Conservation (phyloP, 2,113 vertebrate genomes). For the Odontophorus gujanensis region DNA sequence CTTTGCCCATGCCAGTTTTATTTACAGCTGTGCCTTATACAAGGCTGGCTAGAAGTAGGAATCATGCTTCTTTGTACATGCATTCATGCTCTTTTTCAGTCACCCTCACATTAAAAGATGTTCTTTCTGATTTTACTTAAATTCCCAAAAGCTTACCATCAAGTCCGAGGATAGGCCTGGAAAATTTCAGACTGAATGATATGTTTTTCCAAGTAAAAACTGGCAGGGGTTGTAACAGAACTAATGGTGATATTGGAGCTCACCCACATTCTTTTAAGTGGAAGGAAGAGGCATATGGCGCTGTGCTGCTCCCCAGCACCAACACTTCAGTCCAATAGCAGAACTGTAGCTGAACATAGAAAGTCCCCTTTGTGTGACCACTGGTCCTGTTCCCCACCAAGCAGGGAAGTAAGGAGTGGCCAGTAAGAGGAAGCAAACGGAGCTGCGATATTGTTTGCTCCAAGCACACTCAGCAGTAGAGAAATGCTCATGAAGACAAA, state of each 20-base stretch:
- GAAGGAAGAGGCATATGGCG: background rate
- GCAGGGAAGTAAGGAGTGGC: background rate
- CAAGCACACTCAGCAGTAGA: background rate
- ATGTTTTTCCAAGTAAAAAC: background rate
- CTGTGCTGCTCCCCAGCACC: background rate
- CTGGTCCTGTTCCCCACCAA: background rate
- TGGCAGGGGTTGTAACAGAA: background rate
- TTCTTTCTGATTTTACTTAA: background rate
- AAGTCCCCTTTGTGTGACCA: background rate
- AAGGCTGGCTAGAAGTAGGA: background rate
- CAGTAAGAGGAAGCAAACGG: rapidly evolving
- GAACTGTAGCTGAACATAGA: background rate
- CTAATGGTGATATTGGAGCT: background rate
- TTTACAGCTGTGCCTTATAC: background rate
- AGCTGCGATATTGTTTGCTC: background rate
- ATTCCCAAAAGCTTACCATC: background rate
- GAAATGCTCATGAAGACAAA: background rate
- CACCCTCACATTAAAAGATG: background rate
- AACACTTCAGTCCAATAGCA: background rate
- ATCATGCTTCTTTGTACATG: background rate
- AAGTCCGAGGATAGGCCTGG: background rate
- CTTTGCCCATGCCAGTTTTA: background rate
- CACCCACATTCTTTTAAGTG: background rate
- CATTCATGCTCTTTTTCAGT: background rate
- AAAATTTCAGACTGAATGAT: background rate